Evolutionary conservation across 2,888 invertebrate species (phyloP), one percentile per base, ranked within the genome.

Genomic region (Drosophila tripunctata): DNA sequence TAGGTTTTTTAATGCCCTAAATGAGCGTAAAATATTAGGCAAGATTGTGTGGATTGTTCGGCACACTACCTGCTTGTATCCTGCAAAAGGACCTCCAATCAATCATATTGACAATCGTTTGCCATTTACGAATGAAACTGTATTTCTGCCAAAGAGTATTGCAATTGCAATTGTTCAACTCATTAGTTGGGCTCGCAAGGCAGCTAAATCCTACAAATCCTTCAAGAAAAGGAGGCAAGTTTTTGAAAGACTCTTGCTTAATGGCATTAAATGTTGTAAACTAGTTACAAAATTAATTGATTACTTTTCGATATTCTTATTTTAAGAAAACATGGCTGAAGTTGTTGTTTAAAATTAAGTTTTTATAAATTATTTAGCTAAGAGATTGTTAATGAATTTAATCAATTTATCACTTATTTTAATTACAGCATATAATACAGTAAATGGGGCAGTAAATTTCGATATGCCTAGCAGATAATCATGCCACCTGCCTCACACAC

Each of bases 21-120:
- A 88, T 88, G 80, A 76, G 88, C 85, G 75, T 87, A 85, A 88
- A 85, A 87, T 88, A 88, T 87, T 83, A 75, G 77, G 76, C 77
- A 78, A 85, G 69, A 73, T 73, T 81, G 71, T 58, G 58, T 48
- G 54, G 22, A 27, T 10, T 27, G 27, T 27, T n/a, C 21, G 54
- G 35, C 27, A 58, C 61, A 38, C 14, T 74, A 63, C 67, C 72
- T 78, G 71, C 65, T 67, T 54, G 60, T 44, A 56, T 30, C 69
- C 56, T 17, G 41, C 43, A 61, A 58, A 54, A 31, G 43, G 21
- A 19, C 31, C 56, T 61, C 68, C 65, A 84, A 81, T 81, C 81
- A 81, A 81, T 81, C 81, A 81, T 67, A 62, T 65, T 58, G 79
- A 68, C 62, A 74, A 68, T 55, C 43, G 56, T 19, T 10, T 27